phyloP scores from a whole-genome alignment of 2,888 invertebrate species.

The Bruchidius siliquastri region DNA sequence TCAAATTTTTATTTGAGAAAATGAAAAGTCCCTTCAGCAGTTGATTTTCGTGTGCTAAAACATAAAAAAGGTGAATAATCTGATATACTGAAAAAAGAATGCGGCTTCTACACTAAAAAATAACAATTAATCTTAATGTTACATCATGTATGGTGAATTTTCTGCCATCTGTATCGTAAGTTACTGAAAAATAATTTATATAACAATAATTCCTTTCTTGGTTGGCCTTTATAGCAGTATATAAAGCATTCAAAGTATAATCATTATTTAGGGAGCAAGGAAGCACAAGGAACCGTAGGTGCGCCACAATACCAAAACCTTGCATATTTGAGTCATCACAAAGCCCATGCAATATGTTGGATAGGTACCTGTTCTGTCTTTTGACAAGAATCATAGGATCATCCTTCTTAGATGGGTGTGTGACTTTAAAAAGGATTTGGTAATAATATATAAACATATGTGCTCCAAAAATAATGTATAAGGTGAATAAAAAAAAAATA shows the following conservation, averaged over 20 bases:
- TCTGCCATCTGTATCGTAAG: not conserved
- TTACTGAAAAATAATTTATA: not conserved
- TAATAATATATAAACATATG: not conserved
- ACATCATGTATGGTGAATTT: not conserved
- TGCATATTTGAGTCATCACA: not conserved
- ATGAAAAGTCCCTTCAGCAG: not conserved
- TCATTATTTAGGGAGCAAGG: not conserved
- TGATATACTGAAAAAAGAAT: not conserved
- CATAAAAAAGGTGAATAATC: not conserved
- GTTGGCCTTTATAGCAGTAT: not conserved
- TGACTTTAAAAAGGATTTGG: not conserved
- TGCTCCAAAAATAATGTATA: not conserved
- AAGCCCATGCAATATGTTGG: not conserved
- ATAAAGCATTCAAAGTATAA: not conserved
- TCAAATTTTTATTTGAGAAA: not conserved
- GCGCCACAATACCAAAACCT: not conserved
- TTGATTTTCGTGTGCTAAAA: not conserved
- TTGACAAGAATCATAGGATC: not conserved
- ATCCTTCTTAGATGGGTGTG: not conserved
- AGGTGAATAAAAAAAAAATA: not conserved
- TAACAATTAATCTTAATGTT: not conserved
- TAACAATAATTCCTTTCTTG: not conserved
- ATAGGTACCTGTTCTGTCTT: not conserved
- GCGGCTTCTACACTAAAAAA: no score
- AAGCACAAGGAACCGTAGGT: not conserved